phyloP scores from a whole-genome alignment of 2,797 vertebrate species.

The Ficedula albicollis region DNA sequence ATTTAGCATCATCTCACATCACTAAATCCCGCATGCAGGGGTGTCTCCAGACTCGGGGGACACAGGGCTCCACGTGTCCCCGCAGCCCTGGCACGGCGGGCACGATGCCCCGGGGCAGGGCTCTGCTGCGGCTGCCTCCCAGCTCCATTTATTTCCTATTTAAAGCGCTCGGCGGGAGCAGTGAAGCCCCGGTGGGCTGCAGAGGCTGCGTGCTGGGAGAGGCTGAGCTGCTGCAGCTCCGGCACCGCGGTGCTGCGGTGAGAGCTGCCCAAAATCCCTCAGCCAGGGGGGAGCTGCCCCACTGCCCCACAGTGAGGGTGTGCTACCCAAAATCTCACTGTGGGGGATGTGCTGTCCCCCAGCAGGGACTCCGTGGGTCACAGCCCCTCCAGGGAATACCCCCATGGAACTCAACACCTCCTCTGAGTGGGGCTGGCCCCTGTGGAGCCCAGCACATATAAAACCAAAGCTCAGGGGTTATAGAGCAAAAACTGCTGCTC shows the following conservation, averaged over 20 bases:
- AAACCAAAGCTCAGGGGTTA: accelerated
- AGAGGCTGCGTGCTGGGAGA: not conserved
- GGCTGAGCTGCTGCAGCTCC: not conserved
- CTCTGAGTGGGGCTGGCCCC: not conserved
- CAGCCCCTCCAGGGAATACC: not conserved
- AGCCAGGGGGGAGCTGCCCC: not conserved
- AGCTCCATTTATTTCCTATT: not conserved
- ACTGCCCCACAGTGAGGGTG: not conserved
- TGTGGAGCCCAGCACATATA: accelerated
- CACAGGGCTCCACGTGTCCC: accelerated
- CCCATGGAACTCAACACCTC: not conserved
- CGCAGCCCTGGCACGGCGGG: not conserved
- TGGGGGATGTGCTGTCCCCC: not conserved
- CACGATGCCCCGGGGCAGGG: not conserved
- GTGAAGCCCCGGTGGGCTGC: not conserved
- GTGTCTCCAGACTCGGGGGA: not conserved
- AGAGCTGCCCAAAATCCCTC: not conserved
- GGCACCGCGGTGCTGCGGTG: not conserved
- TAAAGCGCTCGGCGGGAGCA: not conserved
- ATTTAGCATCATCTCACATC: not conserved
- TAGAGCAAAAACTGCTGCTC: not conserved
- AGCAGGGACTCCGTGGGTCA: not conserved
- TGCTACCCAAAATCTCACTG: not conserved
- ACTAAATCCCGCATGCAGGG: not conserved
- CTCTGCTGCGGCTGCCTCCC: accelerated